Conservation (phyloP, 2,888 invertebrate genomes). For the Cephus runcator region DNA sequence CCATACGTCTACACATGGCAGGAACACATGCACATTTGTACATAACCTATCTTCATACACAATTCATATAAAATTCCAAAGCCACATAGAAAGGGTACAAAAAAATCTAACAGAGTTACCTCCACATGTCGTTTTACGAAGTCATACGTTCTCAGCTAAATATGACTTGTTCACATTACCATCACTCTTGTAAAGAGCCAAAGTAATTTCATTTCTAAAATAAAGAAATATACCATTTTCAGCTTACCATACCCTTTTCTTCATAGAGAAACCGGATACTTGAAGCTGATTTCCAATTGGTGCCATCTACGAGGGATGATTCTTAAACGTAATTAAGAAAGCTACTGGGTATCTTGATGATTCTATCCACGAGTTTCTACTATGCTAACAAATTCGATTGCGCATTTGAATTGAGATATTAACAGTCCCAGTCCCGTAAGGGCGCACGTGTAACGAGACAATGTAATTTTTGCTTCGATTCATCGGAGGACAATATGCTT, state of each 20-base stretch:
- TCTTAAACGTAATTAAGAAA: not conserved
- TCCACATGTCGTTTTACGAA: conserved; percentile 31
- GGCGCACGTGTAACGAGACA: not conserved
- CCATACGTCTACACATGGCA: not conserved
- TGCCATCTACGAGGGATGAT: not conserved
- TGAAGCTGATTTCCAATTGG: not conserved
- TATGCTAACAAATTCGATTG: not conserved
- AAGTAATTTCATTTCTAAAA: not conserved
- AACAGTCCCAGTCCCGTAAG: not conserved
- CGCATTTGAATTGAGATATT: not conserved
- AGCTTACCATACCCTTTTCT: not conserved
- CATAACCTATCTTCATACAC: not conserved
- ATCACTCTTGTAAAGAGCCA: not conserved
- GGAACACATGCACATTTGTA: not conserved
- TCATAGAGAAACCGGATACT: not conserved
- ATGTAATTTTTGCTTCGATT: not conserved
- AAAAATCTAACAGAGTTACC: not conserved
- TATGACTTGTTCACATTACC: conserved; percentile 36
- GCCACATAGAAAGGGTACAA: not conserved
- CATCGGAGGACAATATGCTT: not conserved
- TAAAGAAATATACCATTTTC: not conserved
- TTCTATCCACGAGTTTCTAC: not conserved
- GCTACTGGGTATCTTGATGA: not conserved
- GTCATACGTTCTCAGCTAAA: conserved; percentile 43
- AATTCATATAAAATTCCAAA: not conserved